These are phyloP conservation scores for Galago senegalensis DNA, from an alignment of 2,797 vertebrate species.

Conservation along the genomic window DNA sequence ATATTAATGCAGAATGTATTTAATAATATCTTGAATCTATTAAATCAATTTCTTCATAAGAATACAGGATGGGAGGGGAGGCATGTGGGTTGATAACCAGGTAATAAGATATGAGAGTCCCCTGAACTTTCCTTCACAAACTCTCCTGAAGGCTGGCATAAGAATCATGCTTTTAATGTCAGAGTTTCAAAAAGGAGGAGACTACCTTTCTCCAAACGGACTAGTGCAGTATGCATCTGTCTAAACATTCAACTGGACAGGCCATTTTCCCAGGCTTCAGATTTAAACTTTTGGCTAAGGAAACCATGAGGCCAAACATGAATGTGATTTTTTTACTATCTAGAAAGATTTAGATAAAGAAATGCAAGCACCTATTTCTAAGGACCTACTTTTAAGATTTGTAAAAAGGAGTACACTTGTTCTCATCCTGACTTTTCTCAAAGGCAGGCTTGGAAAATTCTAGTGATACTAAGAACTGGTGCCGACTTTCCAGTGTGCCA, in stretches of 20 bases:
- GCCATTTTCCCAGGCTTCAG: constrained; percentile 76
- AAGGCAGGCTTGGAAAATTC: constrained; percentile 61
- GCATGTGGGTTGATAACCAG: constrained; percentile 88
- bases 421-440: constrained; percentile 37
- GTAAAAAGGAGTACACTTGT: constrained; percentile 42
- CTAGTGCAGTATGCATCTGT: constrained; percentile 67
- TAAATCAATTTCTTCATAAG: constrained; percentile 91
- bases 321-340: constrained; percentile 56
- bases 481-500: constrained; percentile 30
- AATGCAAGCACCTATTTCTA: constrained; percentile 62
- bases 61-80: constrained; percentile 87
- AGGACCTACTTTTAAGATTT: constrained; percentile 28
- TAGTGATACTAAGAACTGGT: constrained; percentile 30
- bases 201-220: constrained; percentile 65
- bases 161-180: constrained; percentile 72
- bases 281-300: constrained; percentile 69
- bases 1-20: constrained; percentile 93
- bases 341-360: constrained; percentile 70
- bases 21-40: constrained; percentile 92
- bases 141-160: constrained; percentile 80
- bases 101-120: constrained; percentile 87
- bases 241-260: constrained; percentile 73
- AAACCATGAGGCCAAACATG: constrained; percentile 64
- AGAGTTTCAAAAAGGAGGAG: constrained; percentile 64
- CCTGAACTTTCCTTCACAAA: constrained; percentile 69